Evolutionary conservation across 2,797 vertebrate species (phyloP).

Genomic region (Sebastolobus alascanus): DNA sequence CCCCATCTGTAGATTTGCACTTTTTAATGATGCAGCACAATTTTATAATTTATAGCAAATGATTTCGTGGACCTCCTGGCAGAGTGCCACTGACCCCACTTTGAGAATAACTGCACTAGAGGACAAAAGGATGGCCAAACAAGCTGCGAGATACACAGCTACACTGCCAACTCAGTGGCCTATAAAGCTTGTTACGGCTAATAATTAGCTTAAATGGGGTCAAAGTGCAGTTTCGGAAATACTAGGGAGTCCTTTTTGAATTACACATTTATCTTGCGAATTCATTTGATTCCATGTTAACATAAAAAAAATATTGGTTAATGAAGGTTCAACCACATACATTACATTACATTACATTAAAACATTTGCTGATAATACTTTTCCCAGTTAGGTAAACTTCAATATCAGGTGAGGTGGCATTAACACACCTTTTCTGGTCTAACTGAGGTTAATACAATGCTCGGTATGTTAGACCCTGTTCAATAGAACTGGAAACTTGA

Average conservation of each 20-base stretch:
- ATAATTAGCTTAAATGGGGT: not conserved
- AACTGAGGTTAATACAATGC: not conserved
- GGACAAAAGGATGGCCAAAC: not conserved
- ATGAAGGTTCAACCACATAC: not conserved
- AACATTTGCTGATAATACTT: not conserved
- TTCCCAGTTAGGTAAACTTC: not conserved
- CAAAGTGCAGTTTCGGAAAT: not conserved
- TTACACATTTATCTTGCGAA: not conserved
- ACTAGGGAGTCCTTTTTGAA: not conserved
- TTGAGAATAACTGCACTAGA: not conserved
- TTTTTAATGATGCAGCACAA: no score
- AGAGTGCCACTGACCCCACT: no score
- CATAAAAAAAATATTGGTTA: not conserved
- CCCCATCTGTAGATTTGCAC: no score
- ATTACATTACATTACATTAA: not conserved
- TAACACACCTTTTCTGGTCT: not conserved
- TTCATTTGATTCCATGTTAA: not conserved
- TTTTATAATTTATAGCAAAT: no score
- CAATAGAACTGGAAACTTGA: slow-evolving; percentile 9
- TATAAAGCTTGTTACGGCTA: not conserved
- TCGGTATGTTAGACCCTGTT: not conserved
- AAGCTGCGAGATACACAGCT: not conserved
- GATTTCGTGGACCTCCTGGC: no score
- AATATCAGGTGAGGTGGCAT: not conserved
- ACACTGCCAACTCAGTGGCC: not conserved